Conservation (phyloP, 2,113 vertebrate genomes). For the Uria lomvia region DNA sequence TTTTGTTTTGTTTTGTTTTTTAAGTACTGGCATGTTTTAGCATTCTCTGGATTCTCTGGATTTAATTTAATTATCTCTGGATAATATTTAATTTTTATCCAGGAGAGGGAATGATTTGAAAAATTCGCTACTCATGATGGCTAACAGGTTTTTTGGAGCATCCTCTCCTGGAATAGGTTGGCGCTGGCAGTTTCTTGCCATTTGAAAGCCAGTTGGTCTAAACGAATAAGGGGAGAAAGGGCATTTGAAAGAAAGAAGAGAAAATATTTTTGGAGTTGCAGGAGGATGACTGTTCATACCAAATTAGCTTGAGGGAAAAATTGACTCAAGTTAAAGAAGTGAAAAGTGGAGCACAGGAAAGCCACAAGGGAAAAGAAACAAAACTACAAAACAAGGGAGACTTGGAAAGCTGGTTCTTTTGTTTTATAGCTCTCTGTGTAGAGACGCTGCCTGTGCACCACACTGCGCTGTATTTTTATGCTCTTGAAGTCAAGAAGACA, state of each 20-base stretch:
- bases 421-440: not conserved
- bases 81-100: not conserved
- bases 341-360: slow-evolving; percentile 52
- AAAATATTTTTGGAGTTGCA: slow-evolving; percentile 36
- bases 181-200: not conserved
- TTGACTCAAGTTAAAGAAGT: slow-evolving; percentile 54
- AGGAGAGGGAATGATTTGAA: not conserved
- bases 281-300: slow-evolving; percentile 23
- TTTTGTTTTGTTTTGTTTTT: not conserved
- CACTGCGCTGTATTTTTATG: not conserved
- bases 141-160: not conserved
- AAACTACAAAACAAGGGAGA: slow-evolving; percentile 18
- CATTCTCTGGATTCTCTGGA: not conserved
- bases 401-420: not conserved
- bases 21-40: not conserved
- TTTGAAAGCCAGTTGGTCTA: not conserved
- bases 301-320: slow-evolving; percentile 50
- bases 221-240: not conserved
- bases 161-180: not conserved
- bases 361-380: slow-evolving; percentile 43
- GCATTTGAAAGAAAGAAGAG: slow-evolving; percentile 14
- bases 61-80: too few species aligned
- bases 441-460: not conserved
- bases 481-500: not conserved
- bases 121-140: accelerated